A percentile compares a stretch with the other conserved stretches of the same genome.
Conservation (phyloP, 2,888 invertebrate genomes). For the Dermolepida albohirtum region DNA sequence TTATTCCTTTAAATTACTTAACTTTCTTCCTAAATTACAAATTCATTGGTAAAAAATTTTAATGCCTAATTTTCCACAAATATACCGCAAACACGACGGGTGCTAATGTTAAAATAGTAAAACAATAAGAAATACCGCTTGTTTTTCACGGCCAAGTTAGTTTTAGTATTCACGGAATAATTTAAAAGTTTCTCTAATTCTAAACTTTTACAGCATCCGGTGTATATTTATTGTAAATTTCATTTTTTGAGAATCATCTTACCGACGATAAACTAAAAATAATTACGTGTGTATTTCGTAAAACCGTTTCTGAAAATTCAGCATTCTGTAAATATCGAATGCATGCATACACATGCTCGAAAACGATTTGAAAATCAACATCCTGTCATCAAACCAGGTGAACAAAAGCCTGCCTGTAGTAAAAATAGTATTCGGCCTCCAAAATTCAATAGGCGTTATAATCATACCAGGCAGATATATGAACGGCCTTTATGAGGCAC, state of each 20-base stretch:
- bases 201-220: conserved; percentile 34
- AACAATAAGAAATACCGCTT: too few relatives aligned
- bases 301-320: conserved; percentile 3
- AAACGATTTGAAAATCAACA: conserved; percentile 25
- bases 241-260: conserved; percentile 10
- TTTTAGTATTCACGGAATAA: background rate
- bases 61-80: too few relatives aligned
- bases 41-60: too few relatives aligned
- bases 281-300: conserved; percentile 1
- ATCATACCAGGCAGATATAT: too few relatives aligned
- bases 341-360: background rate
- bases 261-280: conserved; percentile 6
- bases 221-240: conserved; percentile 21
- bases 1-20: too few relatives aligned
- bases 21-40: too few relatives aligned
- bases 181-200: conserved; percentile 28
- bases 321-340: background rate
- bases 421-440: conserved; percentile 23
- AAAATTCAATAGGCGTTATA: background rate
- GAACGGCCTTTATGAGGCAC: conserved; percentile 1
- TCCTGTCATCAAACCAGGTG: conserved; percentile 28
- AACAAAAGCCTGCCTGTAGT: conserved; percentile 20
- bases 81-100: too few relatives aligned
- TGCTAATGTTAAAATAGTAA: too few relatives aligned
- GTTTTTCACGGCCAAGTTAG: too few relatives aligned